A percentile compares a stretch with the other conserved stretches of the same genome.
Evolutionary conservation across 37 sponge, comb jelly and placozoan genomes (phyloP).

Genomic region (Chondrosia reniformis): DNA sequence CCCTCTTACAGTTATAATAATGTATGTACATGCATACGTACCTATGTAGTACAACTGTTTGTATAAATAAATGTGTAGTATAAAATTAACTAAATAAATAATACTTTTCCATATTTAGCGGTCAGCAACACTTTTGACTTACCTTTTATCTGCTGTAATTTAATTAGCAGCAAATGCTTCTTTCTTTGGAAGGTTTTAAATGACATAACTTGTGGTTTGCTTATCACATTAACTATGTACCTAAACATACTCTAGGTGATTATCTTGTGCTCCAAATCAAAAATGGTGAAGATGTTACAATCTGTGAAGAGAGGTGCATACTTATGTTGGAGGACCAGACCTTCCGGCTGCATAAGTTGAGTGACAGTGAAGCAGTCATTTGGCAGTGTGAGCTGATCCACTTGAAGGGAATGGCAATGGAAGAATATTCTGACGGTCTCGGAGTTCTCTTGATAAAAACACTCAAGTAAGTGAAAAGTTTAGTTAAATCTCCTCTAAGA

Average conservation of each 20-base stretch:
- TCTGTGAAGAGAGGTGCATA: neutral
- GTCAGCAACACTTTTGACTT: too few species aligned
- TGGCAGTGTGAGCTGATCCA: neutral
- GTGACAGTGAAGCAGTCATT: neutral
- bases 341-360: neutral
- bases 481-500: neutral
- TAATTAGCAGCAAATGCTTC: too few species aligned
- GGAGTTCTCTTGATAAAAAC: constrained; percentile 15
- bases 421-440: neutral
- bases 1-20: too few species aligned
- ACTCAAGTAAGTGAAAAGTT: neutral
- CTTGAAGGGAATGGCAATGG: neutral
- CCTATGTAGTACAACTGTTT: too few species aligned
- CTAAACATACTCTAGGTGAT: neutral
- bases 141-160: too few species aligned
- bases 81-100: too few species aligned
- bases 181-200: too few species aligned
- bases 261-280: neutral
- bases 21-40: too few species aligned
- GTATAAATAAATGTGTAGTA: too few species aligned
- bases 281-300: neutral
- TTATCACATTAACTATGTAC: neutral
- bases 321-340: neutral
- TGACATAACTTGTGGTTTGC: too few species aligned
- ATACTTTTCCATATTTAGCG: too few species aligned